These are phyloP conservation scores for Platanista minor DNA, from an alignment of 2,113 vertebrate species.

Conservation along the genomic window DNA sequence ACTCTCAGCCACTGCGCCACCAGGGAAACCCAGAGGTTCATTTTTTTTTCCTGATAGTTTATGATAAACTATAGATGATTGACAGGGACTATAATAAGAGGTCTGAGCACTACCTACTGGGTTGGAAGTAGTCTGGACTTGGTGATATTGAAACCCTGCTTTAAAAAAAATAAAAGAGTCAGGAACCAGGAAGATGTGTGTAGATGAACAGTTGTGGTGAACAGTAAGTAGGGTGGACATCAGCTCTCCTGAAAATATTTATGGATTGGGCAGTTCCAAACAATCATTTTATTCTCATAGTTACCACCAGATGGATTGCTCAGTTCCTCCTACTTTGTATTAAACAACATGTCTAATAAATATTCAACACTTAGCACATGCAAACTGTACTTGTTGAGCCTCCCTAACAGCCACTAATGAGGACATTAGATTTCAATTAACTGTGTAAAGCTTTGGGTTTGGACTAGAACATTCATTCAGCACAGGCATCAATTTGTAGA, in stretches of 20 bases:
- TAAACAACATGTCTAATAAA: constrained; percentile 46
- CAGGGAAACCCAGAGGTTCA: background rate
- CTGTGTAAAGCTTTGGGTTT: constrained; percentile 60
- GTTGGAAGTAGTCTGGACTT: background rate
- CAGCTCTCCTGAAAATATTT: background rate
- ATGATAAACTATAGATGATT: background rate
- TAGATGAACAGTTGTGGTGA: background rate
- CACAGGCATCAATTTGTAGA: constrained; percentile 60
- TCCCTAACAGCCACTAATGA: constrained; percentile 41
- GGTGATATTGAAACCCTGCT: background rate
- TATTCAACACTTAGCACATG: constrained; percentile 59
- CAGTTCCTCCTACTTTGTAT: background rate
- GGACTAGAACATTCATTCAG: constrained; percentile 46
- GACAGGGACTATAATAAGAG: background rate
- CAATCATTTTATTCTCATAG: background rate
- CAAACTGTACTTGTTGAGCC: constrained; percentile 50
- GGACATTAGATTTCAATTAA: constrained; percentile 73
- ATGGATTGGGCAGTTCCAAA: background rate
- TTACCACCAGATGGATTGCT: constrained; percentile 36
- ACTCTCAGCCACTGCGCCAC: too few species aligned
- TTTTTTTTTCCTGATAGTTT: background rate
- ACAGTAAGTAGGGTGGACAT: background rate
- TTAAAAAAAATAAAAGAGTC: background rate
- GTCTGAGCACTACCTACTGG: background rate
- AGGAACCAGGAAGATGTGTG: background rate